phyloP scores from a whole-genome alignment of 2,113 vertebrate species.

The Neodontobutis hainanensis region DNA sequence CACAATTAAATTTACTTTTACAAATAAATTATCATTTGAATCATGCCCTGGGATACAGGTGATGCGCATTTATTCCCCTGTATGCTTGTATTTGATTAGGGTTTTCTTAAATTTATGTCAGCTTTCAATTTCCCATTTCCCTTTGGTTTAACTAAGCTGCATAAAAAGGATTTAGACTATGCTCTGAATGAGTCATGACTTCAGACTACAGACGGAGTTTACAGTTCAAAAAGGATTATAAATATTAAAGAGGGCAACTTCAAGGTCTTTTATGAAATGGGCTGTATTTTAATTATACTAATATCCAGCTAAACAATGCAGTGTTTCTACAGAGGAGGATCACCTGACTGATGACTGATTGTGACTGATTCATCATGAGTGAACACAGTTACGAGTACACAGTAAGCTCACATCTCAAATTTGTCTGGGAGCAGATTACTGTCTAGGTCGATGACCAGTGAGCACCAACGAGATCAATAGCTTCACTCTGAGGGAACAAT shows the following conservation, averaged over 20 bases:
- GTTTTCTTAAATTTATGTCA: conserved; percentile 72
- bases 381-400: no score
- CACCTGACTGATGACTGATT: no score
- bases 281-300: conserved; percentile 69
- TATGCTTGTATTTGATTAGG: conserved; percentile 65
- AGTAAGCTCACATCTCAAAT: conserved; percentile 69
- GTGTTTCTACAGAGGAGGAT: conserved; percentile 42
- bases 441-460: conserved; percentile 72
- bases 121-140: conserved; percentile 71
- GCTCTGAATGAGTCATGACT: conserved; percentile 79
- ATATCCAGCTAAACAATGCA: conserved; percentile 74
- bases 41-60: conserved; percentile 31
- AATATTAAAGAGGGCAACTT: conserved; percentile 75
- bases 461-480: conserved; percentile 74
- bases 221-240: conserved; percentile 80
- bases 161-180: conserved; percentile 78
- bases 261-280: conserved; percentile 62
- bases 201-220: no score
- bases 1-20: no score
- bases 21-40: no score
- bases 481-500: conserved; percentile 75
- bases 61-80: conserved; percentile 59
- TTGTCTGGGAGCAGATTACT: conserved; percentile 72
- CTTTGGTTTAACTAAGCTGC: conserved; percentile 70
- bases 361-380: no score